Evolutionary conservation across 2,888 invertebrate species (phyloP), one percentile per base, ranked within the genome.

Genomic region (Chymomyza fuscimana): DNA sequence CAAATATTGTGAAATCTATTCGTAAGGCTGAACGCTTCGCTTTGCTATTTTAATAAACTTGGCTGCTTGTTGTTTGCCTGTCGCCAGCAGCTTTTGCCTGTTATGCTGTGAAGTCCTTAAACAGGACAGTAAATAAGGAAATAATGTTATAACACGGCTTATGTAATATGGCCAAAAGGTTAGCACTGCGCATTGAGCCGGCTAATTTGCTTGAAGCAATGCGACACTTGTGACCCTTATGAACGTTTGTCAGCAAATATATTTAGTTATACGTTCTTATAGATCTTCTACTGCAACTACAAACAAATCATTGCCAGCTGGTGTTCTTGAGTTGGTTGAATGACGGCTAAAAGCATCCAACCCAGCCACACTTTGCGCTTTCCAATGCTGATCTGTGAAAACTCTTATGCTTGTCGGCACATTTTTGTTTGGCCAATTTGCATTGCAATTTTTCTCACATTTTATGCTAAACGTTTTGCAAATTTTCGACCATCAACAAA

Each of bases 401-500:
- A 46, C 12, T 46, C 40, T 46, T 12, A 46, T 12, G 40, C 40
- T 46, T 46, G 40, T 46, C 40, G 40, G 40, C 40, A 54, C 19
- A 54, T 22, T 54, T 54, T 54, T 5, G 19, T 19, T 54, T 32
- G 63, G 86, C 76, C 67, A 70, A 83, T 83, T 83, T 84, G 83
- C 83, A 83, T 82, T 86, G 86, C 81, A 79, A 79, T 79, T 79
- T 58, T 73, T 78, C 67, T 36, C 61, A 61, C 67, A 76, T 83
- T 79, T 80, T 78, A 80, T 80, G 80, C 81, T 78, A 86, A 82
- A 86, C 73, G 74, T 70, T 70, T 80, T 74, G 76, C 77, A 77
- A 83, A 80, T 84, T 84, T 79, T 88, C 86, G 82, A 79, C 88
- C 88, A 84, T 84, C 83, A 84, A 82, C 81, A 82, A 58, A 58